A percentile compares a stretch with the other conserved stretches of the same genome.
These are phyloP conservation scores for Jaculus jaculus DNA, from an alignment of 2,113 vertebrate species.

Conservation along the genomic window DNA sequence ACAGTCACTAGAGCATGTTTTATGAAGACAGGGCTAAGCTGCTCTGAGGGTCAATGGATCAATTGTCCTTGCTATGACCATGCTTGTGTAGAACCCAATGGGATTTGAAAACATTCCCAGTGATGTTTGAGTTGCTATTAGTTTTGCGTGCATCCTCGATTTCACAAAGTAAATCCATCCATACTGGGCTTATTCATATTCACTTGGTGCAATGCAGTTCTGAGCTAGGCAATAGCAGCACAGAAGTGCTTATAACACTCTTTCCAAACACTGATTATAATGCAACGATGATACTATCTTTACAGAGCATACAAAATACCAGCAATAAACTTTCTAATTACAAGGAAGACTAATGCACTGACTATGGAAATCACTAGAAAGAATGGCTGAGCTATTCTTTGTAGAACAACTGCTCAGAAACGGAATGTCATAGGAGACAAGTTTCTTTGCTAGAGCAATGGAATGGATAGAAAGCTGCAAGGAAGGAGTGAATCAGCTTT, in stretches of 20 bases:
- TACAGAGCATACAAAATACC: constrained; percentile 42
- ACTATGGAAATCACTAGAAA: constrained; percentile 42
- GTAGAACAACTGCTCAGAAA: background rate
- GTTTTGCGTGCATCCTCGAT: background rate
- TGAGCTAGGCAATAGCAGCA: background rate
- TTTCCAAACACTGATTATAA: constrained; percentile 56
- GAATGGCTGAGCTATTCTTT: constrained; percentile 19
- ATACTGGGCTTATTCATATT: constrained; percentile 44
- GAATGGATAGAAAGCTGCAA: background rate
- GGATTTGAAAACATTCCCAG: constrained; percentile 39
- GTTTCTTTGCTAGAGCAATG: background rate
- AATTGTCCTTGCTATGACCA: background rate
- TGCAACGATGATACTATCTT: constrained; percentile 37
- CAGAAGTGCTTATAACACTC: background rate
- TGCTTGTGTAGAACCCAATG: background rate
- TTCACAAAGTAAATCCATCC: constrained; percentile 21
- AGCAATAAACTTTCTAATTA: constrained; percentile 69
- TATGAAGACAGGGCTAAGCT: constrained; percentile 16
- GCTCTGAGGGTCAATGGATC: constrained; percentile 21
- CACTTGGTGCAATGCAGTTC: constrained; percentile 49
- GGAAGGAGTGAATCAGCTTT: background rate
- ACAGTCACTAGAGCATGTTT: background rate
- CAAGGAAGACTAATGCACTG: constrained; percentile 38
- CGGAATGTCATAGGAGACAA: background rate
- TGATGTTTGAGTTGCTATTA: background rate